Evolutionary conservation across 2,888 invertebrate genomes (phyloP).

Genomic region (Synergus gifuensis): DNA sequence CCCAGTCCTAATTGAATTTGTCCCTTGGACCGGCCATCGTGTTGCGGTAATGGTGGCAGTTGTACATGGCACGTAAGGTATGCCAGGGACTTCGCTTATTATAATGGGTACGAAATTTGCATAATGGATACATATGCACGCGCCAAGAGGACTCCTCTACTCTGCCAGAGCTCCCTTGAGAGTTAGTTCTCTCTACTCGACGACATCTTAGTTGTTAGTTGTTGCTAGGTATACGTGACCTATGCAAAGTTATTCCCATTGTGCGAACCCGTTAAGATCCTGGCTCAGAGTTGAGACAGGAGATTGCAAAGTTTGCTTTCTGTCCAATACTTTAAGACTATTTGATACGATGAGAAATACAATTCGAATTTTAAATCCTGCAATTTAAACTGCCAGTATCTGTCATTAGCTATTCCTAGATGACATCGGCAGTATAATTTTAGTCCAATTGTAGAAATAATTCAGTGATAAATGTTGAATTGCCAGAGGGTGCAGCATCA

Average conservation of each 20-base stretch:
- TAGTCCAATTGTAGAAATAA: neutral
- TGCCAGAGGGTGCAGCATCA: neutral
- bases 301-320: slow-evolving; percentile 53
- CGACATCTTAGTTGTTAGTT: slow-evolving; percentile 76
- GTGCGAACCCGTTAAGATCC: slow-evolving; percentile 61
- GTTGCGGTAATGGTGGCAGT: slow-evolving; percentile 75
- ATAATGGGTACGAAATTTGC: slow-evolving; percentile 76
- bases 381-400: neutral
- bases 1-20: slow-evolving; percentile 74
- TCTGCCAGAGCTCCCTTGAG: slow-evolving; percentile 58
- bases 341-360: neutral
- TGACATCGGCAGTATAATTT: no score
- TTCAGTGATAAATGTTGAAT: neutral
- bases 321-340: slow-evolving; percentile 23
- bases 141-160: slow-evolving; percentile 66
- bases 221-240: slow-evolving; percentile 70
- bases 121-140: slow-evolving; percentile 77
- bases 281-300: slow-evolving; percentile 46
- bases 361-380: neutral
- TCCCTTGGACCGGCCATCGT: slow-evolving; percentile 67
- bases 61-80: slow-evolving; percentile 70
- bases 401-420: neutral
- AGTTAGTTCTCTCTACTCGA: slow-evolving; percentile 66
- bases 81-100: slow-evolving; percentile 75
- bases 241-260: slow-evolving; percentile 74